Base-by-base conservation (phyloP, 2,888 invertebrate species). In the Miltochrista miniata region DNA sequence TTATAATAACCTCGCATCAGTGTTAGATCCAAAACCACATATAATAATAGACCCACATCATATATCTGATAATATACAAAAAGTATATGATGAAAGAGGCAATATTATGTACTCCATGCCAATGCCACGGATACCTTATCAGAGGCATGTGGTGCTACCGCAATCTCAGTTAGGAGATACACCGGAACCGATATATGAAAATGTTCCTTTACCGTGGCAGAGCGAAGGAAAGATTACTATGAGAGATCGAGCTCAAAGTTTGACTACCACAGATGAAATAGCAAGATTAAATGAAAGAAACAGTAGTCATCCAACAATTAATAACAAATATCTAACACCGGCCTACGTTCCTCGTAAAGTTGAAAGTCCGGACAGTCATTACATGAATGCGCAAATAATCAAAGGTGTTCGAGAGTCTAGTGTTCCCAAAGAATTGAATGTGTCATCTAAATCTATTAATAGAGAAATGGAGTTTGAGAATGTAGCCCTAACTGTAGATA, bases 121-220 rank as follows among this genome's bases (percentile, higher is more conserved):
- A 5, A 92, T 90, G 81, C 83, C 84, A 29, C 74, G 88, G 59
- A 58, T 87, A 53, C 87, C 90, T 7, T 91, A 88, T 51, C 87
- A 85, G 47, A 74, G 85, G 48, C 84, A 93, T 70, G 59, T 93
- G 63, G 85, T 94, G 59, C 57, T 94, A 39, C 92, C 93, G 12
- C 86, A 91, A 15, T 81, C 87, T 56, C 92, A 89, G 53, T 88
- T 69, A n/a, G 64, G 70, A 15, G 68, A 92, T 51, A 83, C 93
- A 0, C 90, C 94, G 11, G 96, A 96, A 73, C 96, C 96, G 0
- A 96, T 96, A 58, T 96, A 96, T 77, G 96, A 96, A 72, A 96
- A 96, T 77, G 95, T 96, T 7, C 96, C 96, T 0, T 75, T 95
- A 29, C 94, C 95, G 0, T 95, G 94, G 94, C 93, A 93, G 39